Conservation (phyloP, 2,888 invertebrate genomes). For the Gandaritis pyraliata region DNA sequence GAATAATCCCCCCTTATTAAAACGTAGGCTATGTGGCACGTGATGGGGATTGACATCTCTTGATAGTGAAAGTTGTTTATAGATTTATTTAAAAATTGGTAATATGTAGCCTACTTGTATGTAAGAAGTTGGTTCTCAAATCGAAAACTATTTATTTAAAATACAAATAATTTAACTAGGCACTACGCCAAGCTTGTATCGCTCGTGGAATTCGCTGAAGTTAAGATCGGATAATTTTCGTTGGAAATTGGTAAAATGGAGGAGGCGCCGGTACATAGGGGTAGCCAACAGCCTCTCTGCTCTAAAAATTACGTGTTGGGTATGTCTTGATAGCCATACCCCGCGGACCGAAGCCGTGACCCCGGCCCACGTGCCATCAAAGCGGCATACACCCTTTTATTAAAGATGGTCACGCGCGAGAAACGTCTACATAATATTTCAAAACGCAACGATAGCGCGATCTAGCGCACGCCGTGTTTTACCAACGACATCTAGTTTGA, state of each 20-base stretch:
- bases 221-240: too few relatives aligned
- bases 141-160: too few relatives aligned
- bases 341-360: constrained; percentile 82
- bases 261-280: constrained; percentile 87
- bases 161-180: too few relatives aligned
- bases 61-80: too few relatives aligned
- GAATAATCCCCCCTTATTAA: neutral
- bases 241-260: constrained; percentile 25
- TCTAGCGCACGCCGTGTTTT: constrained; percentile 2
- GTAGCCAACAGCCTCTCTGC: constrained; percentile 89
- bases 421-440: neutral
- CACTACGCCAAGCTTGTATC: too few relatives aligned
- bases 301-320: constrained; percentile 92
- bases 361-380: constrained; percentile 86
- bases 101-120: too few relatives aligned
- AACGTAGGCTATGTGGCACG: neutral
- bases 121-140: too few relatives aligned
- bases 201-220: too few relatives aligned
- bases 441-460: constrained; percentile 27
- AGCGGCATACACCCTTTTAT: constrained; percentile 90
- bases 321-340: constrained; percentile 95
- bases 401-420: neutral
- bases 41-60: neutral
- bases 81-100: too few relatives aligned
- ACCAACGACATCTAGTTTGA: constrained; percentile 20